Evolutionary conservation across 2,113 vertebrate species (phyloP).

Genomic region (Macrotus californicus): DNA sequence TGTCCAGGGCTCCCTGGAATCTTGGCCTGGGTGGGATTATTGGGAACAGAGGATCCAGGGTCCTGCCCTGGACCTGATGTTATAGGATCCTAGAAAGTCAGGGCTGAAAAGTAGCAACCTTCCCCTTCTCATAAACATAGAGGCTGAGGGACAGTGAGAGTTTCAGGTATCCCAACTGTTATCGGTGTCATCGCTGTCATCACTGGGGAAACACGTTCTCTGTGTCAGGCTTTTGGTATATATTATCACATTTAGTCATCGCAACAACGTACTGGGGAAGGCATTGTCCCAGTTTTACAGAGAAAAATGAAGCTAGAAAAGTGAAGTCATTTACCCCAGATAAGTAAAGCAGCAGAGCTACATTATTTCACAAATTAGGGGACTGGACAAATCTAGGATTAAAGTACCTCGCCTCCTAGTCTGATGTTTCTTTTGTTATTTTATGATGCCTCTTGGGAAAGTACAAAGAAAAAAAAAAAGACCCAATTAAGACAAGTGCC

Average conservation of each 20-base stretch:
- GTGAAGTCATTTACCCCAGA: neutral
- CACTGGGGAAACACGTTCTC: neutral
- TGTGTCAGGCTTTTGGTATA: neutral
- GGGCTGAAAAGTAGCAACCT: neutral
- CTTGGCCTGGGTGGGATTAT: neutral
- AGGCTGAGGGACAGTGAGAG: neutral
- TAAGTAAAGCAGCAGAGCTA: neutral
- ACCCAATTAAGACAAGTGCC: neutral
- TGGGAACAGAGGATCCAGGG: neutral
- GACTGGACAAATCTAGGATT: neutral
- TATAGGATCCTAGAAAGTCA: neutral
- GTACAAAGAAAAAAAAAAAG: neutral
- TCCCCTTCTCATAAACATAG: neutral
- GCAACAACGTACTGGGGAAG: neutral
- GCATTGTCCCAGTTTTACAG: neutral
- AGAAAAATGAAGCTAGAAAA: slow-evolving; percentile 12
- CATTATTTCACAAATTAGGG: neutral
- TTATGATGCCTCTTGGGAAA: neutral
- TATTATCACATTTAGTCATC: neutral
- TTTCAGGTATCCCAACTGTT: neutral
- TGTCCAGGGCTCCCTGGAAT: neutral
- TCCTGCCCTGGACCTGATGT: neutral
- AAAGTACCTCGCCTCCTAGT: neutral
- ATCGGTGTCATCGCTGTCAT: neutral
- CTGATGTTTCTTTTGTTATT: neutral